Evolutionary conservation across 2,888 invertebrate genomes (phyloP).

Genomic region (Erynnis tages): DNA sequence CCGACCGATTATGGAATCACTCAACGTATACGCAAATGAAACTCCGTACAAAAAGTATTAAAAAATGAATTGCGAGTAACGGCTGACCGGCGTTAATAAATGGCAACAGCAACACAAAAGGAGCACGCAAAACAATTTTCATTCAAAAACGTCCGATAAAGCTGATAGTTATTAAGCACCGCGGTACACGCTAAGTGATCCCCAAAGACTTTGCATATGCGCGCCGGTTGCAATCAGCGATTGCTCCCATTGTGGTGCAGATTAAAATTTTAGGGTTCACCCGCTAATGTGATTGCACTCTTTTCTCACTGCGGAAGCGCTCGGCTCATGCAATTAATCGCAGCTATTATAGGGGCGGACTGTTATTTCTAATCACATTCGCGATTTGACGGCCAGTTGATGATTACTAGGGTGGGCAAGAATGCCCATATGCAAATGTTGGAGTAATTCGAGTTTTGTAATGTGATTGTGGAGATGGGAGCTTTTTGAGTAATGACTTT

Average conservation of each 20-base stretch:
- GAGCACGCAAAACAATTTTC: constrained; percentile 25
- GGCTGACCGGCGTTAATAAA: constrained; percentile 26
- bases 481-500: background rate
- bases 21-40: constrained; percentile 22
- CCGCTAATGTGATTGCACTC: constrained; percentile 79
- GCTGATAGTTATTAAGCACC: constrained; percentile 34
- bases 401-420: constrained; percentile 2
- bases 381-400: constrained; percentile 39
- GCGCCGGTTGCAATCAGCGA: constrained; percentile 74
- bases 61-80: constrained; percentile 24
- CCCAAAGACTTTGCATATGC: constrained; percentile 81
- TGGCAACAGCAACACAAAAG: constrained; percentile 19
- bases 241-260: constrained; percentile 75
- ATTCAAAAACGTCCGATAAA: constrained; percentile 25
- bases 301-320: constrained; percentile 62
- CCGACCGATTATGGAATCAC: constrained; percentile 18
- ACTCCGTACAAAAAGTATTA: constrained; percentile 22
- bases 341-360: constrained; percentile 64
- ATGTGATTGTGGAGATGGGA: too few relatives aligned
- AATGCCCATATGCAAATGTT: constrained; percentile 24
- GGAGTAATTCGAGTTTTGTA: constrained; percentile 10
- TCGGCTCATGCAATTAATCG: constrained; percentile 57
- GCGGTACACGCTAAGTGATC: constrained; percentile 72
- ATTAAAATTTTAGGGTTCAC: constrained; percentile 81
- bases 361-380: constrained; percentile 73